phyloP scores from a whole-genome alignment of 23 tunicate genomes.

The Ciona savignyi region DNA sequence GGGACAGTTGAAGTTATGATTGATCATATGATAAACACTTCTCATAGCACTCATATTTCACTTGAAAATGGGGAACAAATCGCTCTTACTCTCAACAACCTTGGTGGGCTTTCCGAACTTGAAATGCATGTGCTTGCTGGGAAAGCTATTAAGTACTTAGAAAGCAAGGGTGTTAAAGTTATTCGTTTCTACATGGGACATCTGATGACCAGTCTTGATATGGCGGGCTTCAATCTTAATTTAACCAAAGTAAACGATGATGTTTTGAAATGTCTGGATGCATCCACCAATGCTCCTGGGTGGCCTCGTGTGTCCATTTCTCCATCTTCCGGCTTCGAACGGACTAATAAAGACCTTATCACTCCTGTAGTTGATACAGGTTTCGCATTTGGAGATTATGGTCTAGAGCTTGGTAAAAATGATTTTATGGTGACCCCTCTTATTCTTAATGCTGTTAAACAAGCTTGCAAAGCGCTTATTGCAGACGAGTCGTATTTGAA shows the following conservation, averaged over 20 bases:
- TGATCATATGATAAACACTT: constrained; percentile 58
- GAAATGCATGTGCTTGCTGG: constrained; percentile 75
- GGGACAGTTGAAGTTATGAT: constrained; percentile 59
- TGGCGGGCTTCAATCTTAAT: constrained; percentile 89
- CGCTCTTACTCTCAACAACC: constrained; percentile 71
- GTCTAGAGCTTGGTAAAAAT: background rate
- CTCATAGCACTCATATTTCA: constrained; percentile 20
- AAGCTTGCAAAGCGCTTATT: constrained; percentile 55
- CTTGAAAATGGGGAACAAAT: constrained; percentile 24
- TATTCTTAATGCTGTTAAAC: constrained; percentile 14
- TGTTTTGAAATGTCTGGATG: constrained; percentile 30
- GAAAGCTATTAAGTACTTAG: constrained; percentile 41
- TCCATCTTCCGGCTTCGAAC: background rate
- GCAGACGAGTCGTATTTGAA: constrained; percentile 51
- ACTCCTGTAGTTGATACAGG: background rate
- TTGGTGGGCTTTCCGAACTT: constrained; percentile 87
- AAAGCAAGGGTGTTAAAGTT: constrained; percentile 30
- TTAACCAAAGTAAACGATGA: constrained; percentile 54
- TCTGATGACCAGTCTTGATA: constrained; percentile 94
- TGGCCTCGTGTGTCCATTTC: constrained; percentile 68
- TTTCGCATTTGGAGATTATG: background rate
- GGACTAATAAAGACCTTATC: constrained; percentile 4
- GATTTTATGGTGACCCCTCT: background rate
- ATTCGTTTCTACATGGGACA: constrained; percentile 66
- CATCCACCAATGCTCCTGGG: constrained; percentile 53